A percentile compares a stretch with the other conserved stretches of the same genome.
Conservation (phyloP, 2,888 invertebrate species). For the Tachina fera region DNA sequence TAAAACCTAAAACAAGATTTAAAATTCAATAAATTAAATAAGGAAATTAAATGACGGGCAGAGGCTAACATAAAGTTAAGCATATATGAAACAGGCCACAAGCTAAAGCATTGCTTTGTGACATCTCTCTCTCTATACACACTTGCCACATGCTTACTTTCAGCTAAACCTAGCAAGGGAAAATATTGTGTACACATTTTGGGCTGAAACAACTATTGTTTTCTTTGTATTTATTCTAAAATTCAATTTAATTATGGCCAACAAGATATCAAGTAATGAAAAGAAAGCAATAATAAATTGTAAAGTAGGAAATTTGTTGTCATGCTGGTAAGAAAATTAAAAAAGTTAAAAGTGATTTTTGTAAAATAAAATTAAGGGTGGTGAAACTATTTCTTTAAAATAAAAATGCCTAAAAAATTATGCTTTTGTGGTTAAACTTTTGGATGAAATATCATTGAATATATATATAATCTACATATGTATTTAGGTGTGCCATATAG, state of each 20-base stretch:
- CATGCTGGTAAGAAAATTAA: neutral
- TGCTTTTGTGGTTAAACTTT: no score
- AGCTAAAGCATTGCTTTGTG: no score
- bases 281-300: slow-evolving; percentile 16
- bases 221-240: neutral
- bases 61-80: neutral
- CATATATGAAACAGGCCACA: neutral
- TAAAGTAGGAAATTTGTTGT: neutral
- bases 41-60: neutral
- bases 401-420: no score
- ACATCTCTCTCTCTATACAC: no score
- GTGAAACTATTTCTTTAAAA: no score
- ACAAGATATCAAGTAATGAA: slow-evolving; percentile 16
- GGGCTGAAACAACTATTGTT: no score
- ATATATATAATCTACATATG: no score
- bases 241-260: slow-evolving; percentile 15
- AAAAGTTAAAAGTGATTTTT: neutral
- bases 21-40: slow-evolving; percentile 20
- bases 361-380: neutral
- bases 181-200: no score
- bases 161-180: no score
- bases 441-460: no score
- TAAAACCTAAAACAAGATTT: slow-evolving; percentile 9
- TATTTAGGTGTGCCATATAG: no score
- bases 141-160: no score